Evolutionary conservation across 2,888 invertebrate genomes (phyloP), one percentile per base, ranked within the genome.

Genomic region (Eristalinus aeneus): DNA sequence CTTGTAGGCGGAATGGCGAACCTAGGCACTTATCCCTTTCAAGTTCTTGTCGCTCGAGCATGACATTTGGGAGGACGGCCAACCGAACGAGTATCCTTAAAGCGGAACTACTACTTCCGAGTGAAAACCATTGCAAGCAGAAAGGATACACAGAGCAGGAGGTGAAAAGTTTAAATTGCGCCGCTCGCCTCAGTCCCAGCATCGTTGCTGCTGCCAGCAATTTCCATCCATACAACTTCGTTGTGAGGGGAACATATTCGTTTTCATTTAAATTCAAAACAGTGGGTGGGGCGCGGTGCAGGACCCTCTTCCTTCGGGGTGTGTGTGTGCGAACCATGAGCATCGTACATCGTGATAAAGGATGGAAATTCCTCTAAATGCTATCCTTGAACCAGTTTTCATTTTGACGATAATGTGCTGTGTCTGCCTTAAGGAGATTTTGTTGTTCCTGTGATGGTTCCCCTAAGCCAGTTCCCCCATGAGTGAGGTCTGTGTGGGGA

Each of bases 261-360:
- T 23, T 56, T 56, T 23, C 56, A 56, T 56, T 56, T 56, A 56
- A 56, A 56, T 23, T 56, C 56, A 56, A 22, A 46, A 56, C 56
- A 3, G 56, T 23, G 23, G 23, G 56, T 23, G 56, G 56, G 10
- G 56, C n/a, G 56, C 56, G 23, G 23, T 8, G 8, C 16, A 46
- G 1, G n/a, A 4, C 46, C 0, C n/a, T 56, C 23, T 12, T 11
- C 23, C 23, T 12, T 22, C 23, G 16, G 22, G 56, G 54, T 11
- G 22, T 23, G 23, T 23, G 23, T 23, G 23, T n/a, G 39, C 11
- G 39, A 3, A n/a, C 20, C 22, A 56, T 56, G 56, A 56, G 56
- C 46, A 46, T 46, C 46, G 56, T 56, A 27, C 23, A 23, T 23
- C 23, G 56, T 56, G 23, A 56, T 56, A 56, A 23, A 56, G 56